Base-by-base conservation (phyloP, 2,113 vertebrate genomes). In the Hypanus sabinus region DNA sequence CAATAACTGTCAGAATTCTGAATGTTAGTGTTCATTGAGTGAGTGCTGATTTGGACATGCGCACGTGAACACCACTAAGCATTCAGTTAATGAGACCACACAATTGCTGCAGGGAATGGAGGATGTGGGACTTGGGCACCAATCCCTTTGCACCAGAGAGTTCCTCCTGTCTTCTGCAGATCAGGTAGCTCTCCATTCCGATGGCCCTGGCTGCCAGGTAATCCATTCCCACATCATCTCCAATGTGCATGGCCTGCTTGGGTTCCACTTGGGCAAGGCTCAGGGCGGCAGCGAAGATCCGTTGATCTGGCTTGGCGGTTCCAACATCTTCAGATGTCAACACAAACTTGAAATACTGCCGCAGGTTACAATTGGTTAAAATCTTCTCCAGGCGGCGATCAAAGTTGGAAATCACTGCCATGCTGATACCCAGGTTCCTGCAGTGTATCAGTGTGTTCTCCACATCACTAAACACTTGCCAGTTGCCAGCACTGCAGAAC, bases 401-500 rank as follows among this genome's bases (percentile, higher is more conserved):
- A 4, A 99, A 99, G 96, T 99, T 99, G 94, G 98, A 99, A 22
- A 99, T 94, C 0, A 98, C 97, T 0, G 96, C 98, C 94, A 98
- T 96, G 94, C 94, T 96, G 94, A 99, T 95, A 14, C 98, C 98
- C 0, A 96, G 96, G 93, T 96, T 94, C 12, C 94, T 94, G 94
- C 98, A 99, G 12, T 0, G 95, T 90, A 95, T 94, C 80, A 99
- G 96, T 22, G 97, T 96, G 71, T 95, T 95, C 24, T 95, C 7
- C 0, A 98, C 97, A 27, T 98, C 98, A 0, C 97, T 96, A 95
- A 98, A 96, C 87, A 97, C 38, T 96, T 98, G 97, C 99, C 98
- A 99, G 95, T 95, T 97, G 24, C 55, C 65, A 11, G 97, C 95
- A 0, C 94, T 96, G 96, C 96, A 96, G 95, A 97, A 98, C 71